Evolutionary conservation across 1,140 invertebrate genomes (phyloP).

Genomic region (Cydia strobilella): DNA sequence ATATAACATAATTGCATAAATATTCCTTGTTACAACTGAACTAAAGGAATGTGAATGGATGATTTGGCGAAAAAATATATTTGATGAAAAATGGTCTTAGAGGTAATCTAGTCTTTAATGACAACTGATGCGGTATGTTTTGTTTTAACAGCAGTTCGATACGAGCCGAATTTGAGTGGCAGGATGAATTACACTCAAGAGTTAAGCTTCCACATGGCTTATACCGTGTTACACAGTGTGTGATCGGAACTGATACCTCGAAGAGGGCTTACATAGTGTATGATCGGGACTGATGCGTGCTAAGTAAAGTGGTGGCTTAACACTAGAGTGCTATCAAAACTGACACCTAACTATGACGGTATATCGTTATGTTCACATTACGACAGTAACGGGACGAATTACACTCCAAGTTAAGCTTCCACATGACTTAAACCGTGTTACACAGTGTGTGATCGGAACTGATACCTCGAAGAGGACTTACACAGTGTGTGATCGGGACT

Average conservation of each 20-base stretch:
- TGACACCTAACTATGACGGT: background rate
- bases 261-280: background rate
- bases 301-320: background rate
- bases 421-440: constrained; percentile 7
- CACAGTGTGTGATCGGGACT: constrained; percentile 9
- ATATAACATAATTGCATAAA: too few species aligned
- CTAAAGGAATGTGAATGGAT: too few species aligned
- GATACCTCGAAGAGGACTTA: background rate
- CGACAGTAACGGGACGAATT: background rate
- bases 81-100: too few species aligned
- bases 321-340: background rate
- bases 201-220: background rate
- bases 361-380: background rate
- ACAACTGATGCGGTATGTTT: too few species aligned
- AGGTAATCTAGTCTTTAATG: too few species aligned
- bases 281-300: constrained; percentile 3
- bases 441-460: constrained; percentile 7
- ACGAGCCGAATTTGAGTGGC: background rate
- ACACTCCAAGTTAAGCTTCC: background rate
- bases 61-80: too few species aligned
- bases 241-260: constrained; percentile 1
- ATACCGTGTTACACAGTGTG: constrained; percentile 11
- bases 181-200: background rate
- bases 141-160: too few species aligned
- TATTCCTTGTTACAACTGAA: too few species aligned